Base-by-base conservation (phyloP, 2,113 vertebrate species). In the Oxyruncus cristatus region DNA sequence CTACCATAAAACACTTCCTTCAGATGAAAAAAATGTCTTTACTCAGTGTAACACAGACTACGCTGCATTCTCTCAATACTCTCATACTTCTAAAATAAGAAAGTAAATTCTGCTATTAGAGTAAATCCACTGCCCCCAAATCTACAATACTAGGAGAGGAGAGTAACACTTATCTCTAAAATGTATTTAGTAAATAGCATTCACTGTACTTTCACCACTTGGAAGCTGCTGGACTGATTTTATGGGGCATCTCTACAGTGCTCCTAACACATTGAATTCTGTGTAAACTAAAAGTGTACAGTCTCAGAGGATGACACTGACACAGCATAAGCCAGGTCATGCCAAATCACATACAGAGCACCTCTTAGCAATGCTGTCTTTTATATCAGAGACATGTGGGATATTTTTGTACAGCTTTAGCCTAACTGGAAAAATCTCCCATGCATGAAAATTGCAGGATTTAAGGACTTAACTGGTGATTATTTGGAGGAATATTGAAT, bases 1-100 rank as follows among this genome's bases (percentile, higher is more conserved):
- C 72, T 85, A 94, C 68, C 67, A 95, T 97, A 97, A 98, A 96
- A 67, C 66, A 56, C 46, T 82, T 50, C 53, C 41, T 74, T 89
- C 78, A 89, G 65, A 85, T 50, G 55, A 68, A 78, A 41, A 50
- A 50, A 21, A 73, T 28, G 13, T 27, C 85, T 92, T 56, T 83
- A 81, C 58, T 73, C 77, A 81, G 24, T 47, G 17, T 83, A 95
- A 78, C 19, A 73, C 47, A 83, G 44, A 86, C 87, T 59, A 63
- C 12, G 80, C 73, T 42, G 50, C 32, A 33, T 79, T 79, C 33
- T 83, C 30, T 55, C 72, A 80, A 39, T 35, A 75, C 41, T 78
- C 50, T 71, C 47, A 39, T 19, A 89, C 26, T 85, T 75, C 70
- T 42, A 65, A 82, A 95, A 83, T 62, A 92, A 97, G 97, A 96